A percentile compares a stretch with the other conserved stretches of the same genome.
Evolutionary conservation across 2,888 invertebrate genomes (phyloP).

Genomic region (Andrena flavipes): DNA sequence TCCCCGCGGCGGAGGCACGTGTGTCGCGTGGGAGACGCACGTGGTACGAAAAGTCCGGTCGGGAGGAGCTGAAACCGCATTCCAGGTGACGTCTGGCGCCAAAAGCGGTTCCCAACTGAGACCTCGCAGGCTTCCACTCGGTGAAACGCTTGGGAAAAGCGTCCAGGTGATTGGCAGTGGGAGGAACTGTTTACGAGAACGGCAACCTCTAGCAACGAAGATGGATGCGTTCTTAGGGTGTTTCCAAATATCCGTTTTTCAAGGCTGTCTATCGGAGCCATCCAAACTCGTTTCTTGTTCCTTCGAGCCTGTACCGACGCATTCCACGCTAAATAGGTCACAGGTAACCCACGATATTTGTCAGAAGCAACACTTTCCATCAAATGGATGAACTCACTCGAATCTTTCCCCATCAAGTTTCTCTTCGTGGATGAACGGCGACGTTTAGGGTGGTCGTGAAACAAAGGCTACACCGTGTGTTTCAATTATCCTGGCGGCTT

Average conservation of each 20-base stretch:
- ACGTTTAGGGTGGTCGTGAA: not conserved
- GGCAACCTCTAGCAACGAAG: slow-evolving; percentile 34
- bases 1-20: slow-evolving; percentile 66
- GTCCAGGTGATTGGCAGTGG: not conserved
- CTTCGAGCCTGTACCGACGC: too few species aligned
- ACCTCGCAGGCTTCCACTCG: not conserved
- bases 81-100: slow-evolving; percentile 81
- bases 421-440: not conserved
- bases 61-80: slow-evolving; percentile 79
- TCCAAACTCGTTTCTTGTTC: too few species aligned
- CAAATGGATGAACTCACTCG: too few species aligned
- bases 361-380: too few species aligned
- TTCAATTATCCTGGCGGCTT: slow-evolving; percentile 43
- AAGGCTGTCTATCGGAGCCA: too few species aligned
- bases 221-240: not conserved
- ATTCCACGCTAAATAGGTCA: too few species aligned
- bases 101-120: slow-evolving; percentile 78
- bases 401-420: not conserved
- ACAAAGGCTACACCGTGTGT: slow-evolving; percentile 11
- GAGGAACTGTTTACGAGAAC: slow-evolving; percentile 15
- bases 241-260: too few species aligned
- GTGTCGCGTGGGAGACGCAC: slow-evolving; percentile 75
- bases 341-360: too few species aligned
- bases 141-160: not conserved
- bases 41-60: slow-evolving; percentile 69